Base-by-base conservation (phyloP, 2,113 vertebrate species). In the Caloenas nicobarica region DNA sequence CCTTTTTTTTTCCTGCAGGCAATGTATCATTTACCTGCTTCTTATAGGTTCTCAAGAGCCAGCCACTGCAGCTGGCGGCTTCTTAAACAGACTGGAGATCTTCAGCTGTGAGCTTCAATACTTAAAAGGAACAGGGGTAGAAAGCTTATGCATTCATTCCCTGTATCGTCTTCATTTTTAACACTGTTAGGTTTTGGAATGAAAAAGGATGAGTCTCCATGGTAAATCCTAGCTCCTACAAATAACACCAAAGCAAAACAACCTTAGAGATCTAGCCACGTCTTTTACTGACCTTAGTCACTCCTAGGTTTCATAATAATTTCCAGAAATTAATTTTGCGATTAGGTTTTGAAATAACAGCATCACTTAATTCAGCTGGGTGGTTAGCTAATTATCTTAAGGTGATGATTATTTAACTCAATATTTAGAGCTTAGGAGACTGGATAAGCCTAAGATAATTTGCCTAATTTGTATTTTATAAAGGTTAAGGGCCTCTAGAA, bases 341-440 rank as follows among this genome's bases (percentile, higher is more conserved):
- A 91, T 81, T 68, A 57, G 46, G 26, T 87, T 93, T 93, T 76
- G 57, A 95, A 95, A 64, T 53, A 87, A 65, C 15, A 86, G 36
- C 33, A 24, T 46, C 48, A 57, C 60, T 94, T 89, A 87, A 81
- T 68, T 38, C 38, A 83, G 53, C 9, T 81, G 57, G 77, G 69
- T 51, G 81, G 84, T 79, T 82, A 83, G 22, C 84, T 92, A 77
- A 92, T 86, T 93, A 86, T 44, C 50, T 65, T 61, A 74, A 1
- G 5, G 69, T 54, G 26, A 65, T 81, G 46, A 94, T 53, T 56
- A 95, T 80, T 95, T 92, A 95, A 71, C 25, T 89, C 54, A 81
- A 6, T 81, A 78, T 64, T 87, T 74, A 96, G 23, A 72, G 22
- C 42, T 85, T n/a, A 81, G 42, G 33, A 56, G 7, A 42, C 9